Conservation (phyloP, 2,888 invertebrate genomes). For the Coelopa pilipes region DNA sequence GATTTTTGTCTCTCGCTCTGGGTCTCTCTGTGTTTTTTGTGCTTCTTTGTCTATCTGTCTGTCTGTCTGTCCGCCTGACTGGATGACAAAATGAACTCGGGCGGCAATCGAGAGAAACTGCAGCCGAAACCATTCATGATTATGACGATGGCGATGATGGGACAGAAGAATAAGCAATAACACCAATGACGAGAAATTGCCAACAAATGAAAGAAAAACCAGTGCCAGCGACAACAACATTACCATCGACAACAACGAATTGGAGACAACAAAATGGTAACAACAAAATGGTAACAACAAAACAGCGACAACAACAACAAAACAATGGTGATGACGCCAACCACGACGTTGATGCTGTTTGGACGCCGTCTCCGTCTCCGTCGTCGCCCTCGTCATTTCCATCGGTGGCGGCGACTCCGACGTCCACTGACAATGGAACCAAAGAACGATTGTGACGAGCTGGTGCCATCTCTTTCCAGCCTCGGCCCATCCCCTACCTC, state of each 20-base stretch:
- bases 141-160: neutral
- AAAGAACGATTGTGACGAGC: neutral
- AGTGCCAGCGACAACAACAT: neutral
- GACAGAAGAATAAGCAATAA: neutral
- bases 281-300: neutral
- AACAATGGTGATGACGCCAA: too few species aligned
- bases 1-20: too few species aligned
- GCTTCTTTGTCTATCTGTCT: too few species aligned
- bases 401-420: neutral
- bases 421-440: conserved; percentile 5
- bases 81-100: neutral
- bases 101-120: neutral
- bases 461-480: neutral
- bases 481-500: neutral
- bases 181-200: neutral
- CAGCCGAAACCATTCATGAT: neutral
- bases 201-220: neutral
- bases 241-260: neutral
- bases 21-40: too few species aligned
- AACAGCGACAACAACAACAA: too few species aligned
- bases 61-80: neutral
- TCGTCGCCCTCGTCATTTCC: neutral
- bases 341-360: too few species aligned
- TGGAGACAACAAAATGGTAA: neutral
- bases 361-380: too few species aligned